Evolutionary conservation across 2,797 vertebrate species (phyloP), one percentile per base, ranked within the genome.

Genomic region (Poeciliopsis infans): DNA sequence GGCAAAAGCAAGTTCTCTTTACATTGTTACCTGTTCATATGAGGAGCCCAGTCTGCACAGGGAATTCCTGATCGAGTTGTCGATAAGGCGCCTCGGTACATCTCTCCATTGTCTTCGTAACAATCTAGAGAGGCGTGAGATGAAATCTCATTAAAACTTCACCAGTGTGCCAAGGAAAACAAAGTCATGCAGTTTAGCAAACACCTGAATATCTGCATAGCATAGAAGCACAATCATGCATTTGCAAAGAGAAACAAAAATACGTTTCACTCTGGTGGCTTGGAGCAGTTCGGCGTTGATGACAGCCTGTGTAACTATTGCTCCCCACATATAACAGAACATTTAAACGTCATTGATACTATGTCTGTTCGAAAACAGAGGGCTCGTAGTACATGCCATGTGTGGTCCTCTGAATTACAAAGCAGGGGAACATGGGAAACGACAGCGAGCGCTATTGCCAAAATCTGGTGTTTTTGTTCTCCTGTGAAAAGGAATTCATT

Each of bases 41-140:
- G 96, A 93, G 96, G 95, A 59, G 97, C 96, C 98, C 98, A 99
- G 85, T 96, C 93, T 45, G 97, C 96, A 90, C 98, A 99, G 33
- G 95, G 96, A 86, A 98, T 94, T 76, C 97, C 97, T 23, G 97
- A 98, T 90, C 98, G 96, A 78, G 98, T 99, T 88, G 95, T 97
- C 73, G 97, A 97, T 83, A 98, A 91, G 84, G 92, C 96, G 13
- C 98, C 98, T 89, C 95, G 95, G 80, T 99, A 99, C 66, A 86
- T 95, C 88, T 96, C 97, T 59, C 98, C 98, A 78, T 95, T 97
- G 77, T 96, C 97, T 93, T 96, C 95, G 80, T 98, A 99, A 92
- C 98, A 99, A 79, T 98, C 98, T 99, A 92, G 86, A 71, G 79
- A 78, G 86, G 74, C 92, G 80, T 75, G 77, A 6, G 33, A 83